Evolutionary conservation across 2,888 invertebrate genomes (phyloP), one percentile per base, ranked within the genome.

Genomic region (Drosophila kuntzei): DNA sequence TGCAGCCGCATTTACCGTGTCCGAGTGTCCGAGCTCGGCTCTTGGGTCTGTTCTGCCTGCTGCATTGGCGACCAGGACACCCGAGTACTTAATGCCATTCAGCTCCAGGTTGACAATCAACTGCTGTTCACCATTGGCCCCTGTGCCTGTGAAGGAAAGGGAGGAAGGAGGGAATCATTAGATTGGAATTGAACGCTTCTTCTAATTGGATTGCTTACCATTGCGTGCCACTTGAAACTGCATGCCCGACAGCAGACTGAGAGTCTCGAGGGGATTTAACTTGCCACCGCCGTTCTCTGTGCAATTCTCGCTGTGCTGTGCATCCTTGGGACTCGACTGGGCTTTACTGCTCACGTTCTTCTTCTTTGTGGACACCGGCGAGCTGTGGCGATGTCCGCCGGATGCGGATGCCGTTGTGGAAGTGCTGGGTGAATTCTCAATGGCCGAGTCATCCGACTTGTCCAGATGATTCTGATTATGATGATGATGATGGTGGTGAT

Each of bases 61-160:
- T 16, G 85, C 83, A 65, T 92, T 93, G 49, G 96, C 95, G 92
- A 97, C 98, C 7, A 99, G 94, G 8, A 99, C 96, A 18, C 99
- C 99, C 93, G 98, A 97, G 92, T 99, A 99, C 92, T 96, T 96
- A 55, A 97, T 95, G 44, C 99, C 99, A 91, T 99, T 98, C 71
- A 99, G 94, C 92, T 99, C 98, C 95, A 99, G 97, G 89, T 97
- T 97, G 32, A 99, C 98, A 37, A 97, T 96, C 75, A 99, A 93
- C 60, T 98, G 98, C 90, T 96, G 97, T 90, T 98, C 97, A 9
- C 96, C 96, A 81, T 95, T 96, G 74, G 94, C 94, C 25, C 96
- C 95, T 89, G 97, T 97, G 80, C 96, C 98, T 97, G 16, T 18
- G 5, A 4, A n/a, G 12, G 16, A 3, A 12, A 6, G 4, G 16